Base-by-base conservation (phyloP, 2,797 vertebrate species). In the Lagodon rhomboides region DNA sequence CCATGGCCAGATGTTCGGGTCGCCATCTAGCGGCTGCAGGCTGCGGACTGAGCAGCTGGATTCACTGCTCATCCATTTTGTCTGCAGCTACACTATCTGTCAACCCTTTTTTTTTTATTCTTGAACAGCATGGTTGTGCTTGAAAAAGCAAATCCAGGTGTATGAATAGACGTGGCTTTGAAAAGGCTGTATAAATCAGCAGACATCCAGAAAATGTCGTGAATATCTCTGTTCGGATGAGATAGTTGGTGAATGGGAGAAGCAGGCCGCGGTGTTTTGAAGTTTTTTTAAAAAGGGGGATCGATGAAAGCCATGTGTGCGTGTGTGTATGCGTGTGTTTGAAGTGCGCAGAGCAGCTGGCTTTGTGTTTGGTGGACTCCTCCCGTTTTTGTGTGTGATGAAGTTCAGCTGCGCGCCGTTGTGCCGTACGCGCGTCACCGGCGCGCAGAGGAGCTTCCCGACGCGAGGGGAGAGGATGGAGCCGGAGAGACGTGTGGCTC, bases 331-430 rank as follows among this genome's bases (percentile, higher is more conserved):
- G 43, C 4, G 34, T 38, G 38, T 11, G 78, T 84, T 74, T 86
- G 84, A 84, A 85, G 91, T 82, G 86, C 76, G 80, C 78, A 80
- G 64, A 82, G 85, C 89, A 86, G 87, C 91, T 90, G 85, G 81
- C 83, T 91, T 80, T 86, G 87, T 87, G 83, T 83, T 62, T 62
- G 30, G 69, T 8, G 90, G 90, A 88, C 93, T 92, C 94, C 92
- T 92, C 92, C 93, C 88, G 92, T 11, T 38, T 62, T n/a, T n/a
- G n/a, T 79, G 76, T 83, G 83, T 88, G 90, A 77, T 90, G 87
- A 92, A 94, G 91, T 93, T 94, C 85, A 84, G 84, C 79, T 82
- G 92, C 77, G 87, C 83, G 85, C 73, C 72, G 79, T 83, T 85
- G 82, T 85, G 82, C 84, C 77, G 85, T 75, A 64, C 85, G 87